phyloP scores from a whole-genome alignment of 2,113 vertebrate genomes.

The Cynoglossus semilaevis region DNA sequence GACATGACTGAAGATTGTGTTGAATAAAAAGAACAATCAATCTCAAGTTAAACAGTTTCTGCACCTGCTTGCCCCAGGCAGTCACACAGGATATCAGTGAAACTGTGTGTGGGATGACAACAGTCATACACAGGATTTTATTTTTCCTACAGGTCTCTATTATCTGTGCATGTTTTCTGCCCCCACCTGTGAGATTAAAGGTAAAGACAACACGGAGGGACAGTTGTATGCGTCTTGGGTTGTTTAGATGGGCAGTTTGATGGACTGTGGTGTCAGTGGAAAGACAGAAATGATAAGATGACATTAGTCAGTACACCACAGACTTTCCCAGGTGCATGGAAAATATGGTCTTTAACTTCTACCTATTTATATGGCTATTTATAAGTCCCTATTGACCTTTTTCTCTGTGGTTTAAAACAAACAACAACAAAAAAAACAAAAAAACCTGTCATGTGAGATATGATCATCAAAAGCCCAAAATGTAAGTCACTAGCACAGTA shows the following conservation, averaged over 20 bases:
- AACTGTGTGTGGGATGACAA: constrained; percentile 39
- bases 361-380: constrained; percentile 6
- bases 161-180: too few species aligned
- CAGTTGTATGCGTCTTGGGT: neutral
- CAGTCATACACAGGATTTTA: constrained; percentile 32
- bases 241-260: constrained; percentile 23
- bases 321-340: constrained; percentile 30
- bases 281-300: constrained; percentile 33
- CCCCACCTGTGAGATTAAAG: too few species aligned
- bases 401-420: neutral
- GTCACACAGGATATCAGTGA: constrained; percentile 55
- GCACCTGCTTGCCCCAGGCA: constrained; percentile 16
- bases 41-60: constrained; percentile 3
- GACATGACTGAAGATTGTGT: neutral
- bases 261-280: constrained; percentile 40
- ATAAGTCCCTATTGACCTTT: neutral
- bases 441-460: too few species aligned
- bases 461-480: too few species aligned
- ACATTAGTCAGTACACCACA: constrained; percentile 43
- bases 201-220: neutral
- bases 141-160: constrained; percentile 46
- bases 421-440: too few species aligned
- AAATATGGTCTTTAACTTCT: constrained; percentile 14
- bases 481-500: too few species aligned
- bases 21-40: neutral